A percentile compares a stretch with the other conserved stretches of the same genome.
phyloP scores from a whole-genome alignment of 2,888 invertebrate genomes.

The Thumatha senex region DNA sequence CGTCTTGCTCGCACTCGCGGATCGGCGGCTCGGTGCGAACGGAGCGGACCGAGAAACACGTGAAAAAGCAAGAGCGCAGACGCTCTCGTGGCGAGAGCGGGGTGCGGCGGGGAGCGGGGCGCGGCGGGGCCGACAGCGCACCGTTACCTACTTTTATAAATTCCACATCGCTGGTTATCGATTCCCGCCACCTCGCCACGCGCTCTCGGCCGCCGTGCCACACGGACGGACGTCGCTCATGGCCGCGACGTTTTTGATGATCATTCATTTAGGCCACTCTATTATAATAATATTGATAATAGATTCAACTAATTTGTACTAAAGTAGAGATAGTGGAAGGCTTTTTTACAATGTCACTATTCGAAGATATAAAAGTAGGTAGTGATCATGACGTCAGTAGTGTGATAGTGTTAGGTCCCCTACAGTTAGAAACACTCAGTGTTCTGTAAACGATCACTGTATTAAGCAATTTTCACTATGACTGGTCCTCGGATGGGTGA shows the following conservation, averaged over 20 bases:
- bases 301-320: too few relatives aligned
- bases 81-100: constrained; percentile 38
- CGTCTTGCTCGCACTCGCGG: constrained; percentile 50
- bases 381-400: too few relatives aligned
- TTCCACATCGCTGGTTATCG: constrained; percentile 57
- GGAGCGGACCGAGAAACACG: constrained; percentile 52
- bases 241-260: background rate
- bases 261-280: background rate
- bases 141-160: constrained; percentile 44
- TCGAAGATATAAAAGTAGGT: too few relatives aligned
- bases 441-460: too few relatives aligned
- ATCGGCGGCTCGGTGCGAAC: constrained; percentile 25
- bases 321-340: too few relatives aligned
- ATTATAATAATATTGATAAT: too few relatives aligned
- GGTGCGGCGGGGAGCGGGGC: constrained; percentile 14
- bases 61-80: constrained; percentile 75
- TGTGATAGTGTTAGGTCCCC: too few relatives aligned
- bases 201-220: background rate
- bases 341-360: too few relatives aligned
- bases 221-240: background rate
- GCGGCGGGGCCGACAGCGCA: constrained; percentile 9
- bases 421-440: too few relatives aligned
- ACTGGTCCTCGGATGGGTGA: too few relatives aligned
- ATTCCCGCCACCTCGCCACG: constrained; percentile 35
- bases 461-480: too few relatives aligned